phyloP scores from a whole-genome alignment of 1,140 invertebrate species.

The Anastrepha ludens region DNA sequence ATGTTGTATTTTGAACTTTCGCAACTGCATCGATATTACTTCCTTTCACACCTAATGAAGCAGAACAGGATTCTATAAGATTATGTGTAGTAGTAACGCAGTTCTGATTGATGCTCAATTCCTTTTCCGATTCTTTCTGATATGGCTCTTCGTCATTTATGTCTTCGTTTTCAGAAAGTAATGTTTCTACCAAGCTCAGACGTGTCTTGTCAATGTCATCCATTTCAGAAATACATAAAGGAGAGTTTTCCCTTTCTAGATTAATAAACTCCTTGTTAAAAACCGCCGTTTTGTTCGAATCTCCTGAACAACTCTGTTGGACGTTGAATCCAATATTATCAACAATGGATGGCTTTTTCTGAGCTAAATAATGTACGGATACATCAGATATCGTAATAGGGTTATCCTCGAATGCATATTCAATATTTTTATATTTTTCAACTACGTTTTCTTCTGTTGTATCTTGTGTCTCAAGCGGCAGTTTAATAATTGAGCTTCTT shows the following conservation, averaged over 20 bases:
- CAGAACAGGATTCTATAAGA: not conserved
- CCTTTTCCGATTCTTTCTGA: not conserved
- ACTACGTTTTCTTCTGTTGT: not conserved
- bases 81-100: not conserved
- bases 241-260: conserved; percentile 30
- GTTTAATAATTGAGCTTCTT: not conserved
- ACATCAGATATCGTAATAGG: conserved; percentile 56
- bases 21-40: not conserved
- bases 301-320: not conserved
- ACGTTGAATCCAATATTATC: not conserved
- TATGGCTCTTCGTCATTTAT: not conserved
- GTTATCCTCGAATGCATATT: conserved; percentile 49
- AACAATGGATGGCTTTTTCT: conserved; percentile 2
- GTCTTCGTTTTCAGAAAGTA: conserved; percentile 2
- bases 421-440: not conserved
- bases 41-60: not conserved
- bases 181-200: conserved; percentile 48
- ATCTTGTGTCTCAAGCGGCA: not conserved
- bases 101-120: not conserved
- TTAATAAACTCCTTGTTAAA: conserved; percentile 12
- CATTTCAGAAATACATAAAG: conserved; percentile 29
- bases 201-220: conserved; percentile 54
- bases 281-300: not conserved
- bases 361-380: conserved; percentile 30
- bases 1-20: not conserved